Evolutionary conservation across 2,797 vertebrate species (phyloP), one percentile per base, ranked within the genome.

Genomic region (Halcyon badia): DNA sequence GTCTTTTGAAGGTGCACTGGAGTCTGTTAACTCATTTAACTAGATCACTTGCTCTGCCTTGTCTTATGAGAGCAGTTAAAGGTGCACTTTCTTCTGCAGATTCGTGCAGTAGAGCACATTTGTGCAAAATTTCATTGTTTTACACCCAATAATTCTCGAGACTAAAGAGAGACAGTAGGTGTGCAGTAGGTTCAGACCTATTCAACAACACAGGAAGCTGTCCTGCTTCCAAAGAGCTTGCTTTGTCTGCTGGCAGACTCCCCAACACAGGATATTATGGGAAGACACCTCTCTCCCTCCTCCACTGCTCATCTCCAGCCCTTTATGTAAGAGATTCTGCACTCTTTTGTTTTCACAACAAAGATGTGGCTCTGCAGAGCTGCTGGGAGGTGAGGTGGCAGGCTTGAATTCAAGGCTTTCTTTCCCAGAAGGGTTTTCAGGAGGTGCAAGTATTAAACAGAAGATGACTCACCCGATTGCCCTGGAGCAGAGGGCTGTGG

Each of bases 181-280:
- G 86, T 11, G 76, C 39, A 75, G 69, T 89, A 56, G 77, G 51
- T 72, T 91, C 66, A 93, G 90, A 86, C n/a, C 61, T 93, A 79
- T 90, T 95, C 66, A 87, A 79, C 86, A 70, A 48, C 0, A 0
- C 80, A 79, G 93, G 92, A 89, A 95, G 83, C 90, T 94, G 92
- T 89, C 95, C 39, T 2, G 25, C 54, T 94, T 94, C 92, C 95
- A 95, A 70, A 86, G 61, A 20, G 4, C 72, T 83, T 81, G 69
- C 84, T 94, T 95, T 91, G 90, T 95, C 91, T 94, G 46, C 77
- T 96, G 95, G 89, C 92, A 95, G 72, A 14, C 72, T 91, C 65
- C 21, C 44, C 0, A 3, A 90, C 93, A 86, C 87, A 90, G 93
- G 69, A 81, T 88, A 86, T 93, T 57, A 41, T 93, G 51, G 72